Conservation (phyloP, 2,113 vertebrate genomes). For the Rhinoptilus africanus region DNA sequence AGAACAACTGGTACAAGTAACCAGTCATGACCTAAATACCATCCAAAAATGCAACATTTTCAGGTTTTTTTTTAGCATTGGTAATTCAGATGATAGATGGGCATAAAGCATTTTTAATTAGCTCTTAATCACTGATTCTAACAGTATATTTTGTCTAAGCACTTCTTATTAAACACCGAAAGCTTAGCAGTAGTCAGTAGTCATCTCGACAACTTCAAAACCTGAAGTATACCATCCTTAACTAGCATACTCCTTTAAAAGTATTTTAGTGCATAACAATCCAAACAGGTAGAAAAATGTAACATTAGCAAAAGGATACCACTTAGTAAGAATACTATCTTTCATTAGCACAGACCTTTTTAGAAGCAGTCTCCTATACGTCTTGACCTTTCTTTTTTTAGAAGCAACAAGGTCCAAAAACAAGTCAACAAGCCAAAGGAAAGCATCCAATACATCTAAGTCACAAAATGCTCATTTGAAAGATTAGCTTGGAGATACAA, state of each 20-base stretch:
- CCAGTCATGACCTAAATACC: neutral
- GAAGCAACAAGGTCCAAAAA: neutral
- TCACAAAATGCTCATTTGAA: neutral
- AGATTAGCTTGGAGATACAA: neutral
- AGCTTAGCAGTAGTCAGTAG: neutral
- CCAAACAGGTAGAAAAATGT: neutral
- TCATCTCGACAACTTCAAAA: neutral
- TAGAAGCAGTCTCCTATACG: neutral
- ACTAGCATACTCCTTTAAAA: neutral
- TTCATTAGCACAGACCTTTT: neutral
- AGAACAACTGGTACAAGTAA: neutral
- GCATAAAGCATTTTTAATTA: neutral
- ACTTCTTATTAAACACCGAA: neutral
- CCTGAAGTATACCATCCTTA: neutral
- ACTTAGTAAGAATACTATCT: neutral
- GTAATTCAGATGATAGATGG: neutral
- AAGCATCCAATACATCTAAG: neutral
- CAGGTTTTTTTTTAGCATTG: neutral
- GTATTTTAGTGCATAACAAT: accelerated
- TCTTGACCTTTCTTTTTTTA: neutral
- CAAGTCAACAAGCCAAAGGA: neutral
- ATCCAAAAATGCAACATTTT: neutral
- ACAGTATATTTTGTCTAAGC: neutral
- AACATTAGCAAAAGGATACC: neutral
- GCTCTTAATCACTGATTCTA: neutral